Conservation (phyloP, 1,140 invertebrate genomes). For the Drosophila chauvacae region DNA sequence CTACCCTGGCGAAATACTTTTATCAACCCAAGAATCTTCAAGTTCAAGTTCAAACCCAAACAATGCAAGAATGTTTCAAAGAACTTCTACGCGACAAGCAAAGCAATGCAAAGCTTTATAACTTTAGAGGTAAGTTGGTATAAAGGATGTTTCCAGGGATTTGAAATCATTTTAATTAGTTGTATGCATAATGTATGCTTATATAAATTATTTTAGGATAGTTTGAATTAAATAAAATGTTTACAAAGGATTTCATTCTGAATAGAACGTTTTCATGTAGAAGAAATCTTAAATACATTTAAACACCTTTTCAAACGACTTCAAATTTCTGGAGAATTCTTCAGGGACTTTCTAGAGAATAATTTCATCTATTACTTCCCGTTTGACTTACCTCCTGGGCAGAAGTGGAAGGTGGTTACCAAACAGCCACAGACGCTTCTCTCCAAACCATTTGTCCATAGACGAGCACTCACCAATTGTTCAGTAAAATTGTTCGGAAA, state of each 20-base stretch:
- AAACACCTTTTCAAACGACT: background rate
- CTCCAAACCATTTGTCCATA: slow-evolving; percentile 95
- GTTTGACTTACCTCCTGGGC: slow-evolving; percentile 88
- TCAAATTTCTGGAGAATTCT: background rate
- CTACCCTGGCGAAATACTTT: slow-evolving; percentile 14
- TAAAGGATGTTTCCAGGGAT: background rate
- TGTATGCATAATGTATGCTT: too few species aligned
- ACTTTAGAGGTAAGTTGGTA: background rate
- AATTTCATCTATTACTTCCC: background rate
- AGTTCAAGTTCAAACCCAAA: slow-evolving; percentile 50
- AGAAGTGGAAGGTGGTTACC: slow-evolving; percentile 92
- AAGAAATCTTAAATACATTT: background rate
- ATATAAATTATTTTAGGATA: too few species aligned
- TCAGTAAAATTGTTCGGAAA: slow-evolving; percentile 13
- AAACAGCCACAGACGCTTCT: slow-evolving; percentile 93
- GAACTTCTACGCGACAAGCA: background rate
- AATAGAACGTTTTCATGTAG: background rate
- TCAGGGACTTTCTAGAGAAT: rapidly evolving
- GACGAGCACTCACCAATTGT: slow-evolving; percentile 46
- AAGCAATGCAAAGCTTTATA: slow-evolving; percentile 40
- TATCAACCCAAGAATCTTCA: slow-evolving; percentile 60
- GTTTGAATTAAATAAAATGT: too few species aligned
- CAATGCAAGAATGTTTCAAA: slow-evolving; percentile 16
- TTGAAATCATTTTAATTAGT: background rate
- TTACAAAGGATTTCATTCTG: too few species aligned